These are phyloP conservation scores for Probosciger aterrimus DNA, from an alignment of 2,113 vertebrate species.

Conservation along the genomic window DNA sequence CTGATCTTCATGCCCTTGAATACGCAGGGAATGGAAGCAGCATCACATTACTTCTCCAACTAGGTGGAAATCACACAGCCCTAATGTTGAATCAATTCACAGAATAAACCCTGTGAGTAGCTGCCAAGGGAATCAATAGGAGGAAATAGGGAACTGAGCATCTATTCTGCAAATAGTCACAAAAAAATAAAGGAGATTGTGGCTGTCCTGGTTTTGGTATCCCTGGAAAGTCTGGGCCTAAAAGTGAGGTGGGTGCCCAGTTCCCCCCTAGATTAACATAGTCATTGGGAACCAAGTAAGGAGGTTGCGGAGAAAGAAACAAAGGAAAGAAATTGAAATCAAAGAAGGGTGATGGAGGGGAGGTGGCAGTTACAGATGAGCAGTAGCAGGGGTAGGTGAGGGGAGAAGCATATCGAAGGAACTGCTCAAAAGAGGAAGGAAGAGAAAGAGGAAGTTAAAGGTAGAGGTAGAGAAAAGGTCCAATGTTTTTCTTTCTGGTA, in stretches of 20 bases:
- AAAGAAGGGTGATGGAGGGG: background rate
- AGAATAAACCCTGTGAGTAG: constrained; percentile 3
- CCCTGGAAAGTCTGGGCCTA: background rate
- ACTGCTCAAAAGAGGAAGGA: background rate
- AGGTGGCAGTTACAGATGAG: background rate
- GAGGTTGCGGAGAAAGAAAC: background rate
- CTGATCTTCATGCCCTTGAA: constrained; percentile 15
- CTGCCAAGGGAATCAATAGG: constrained; percentile 13
- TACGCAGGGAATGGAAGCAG: background rate
- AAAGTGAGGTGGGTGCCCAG: background rate
- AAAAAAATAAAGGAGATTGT: background rate
- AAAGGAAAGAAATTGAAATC: background rate
- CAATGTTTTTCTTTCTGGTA: background rate
- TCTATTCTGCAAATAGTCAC: background rate
- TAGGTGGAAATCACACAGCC: background rate
- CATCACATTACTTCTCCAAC: background rate
- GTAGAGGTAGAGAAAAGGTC: background rate
- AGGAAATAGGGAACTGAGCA: background rate
- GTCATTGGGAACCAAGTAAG: background rate
- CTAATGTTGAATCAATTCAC: constrained; percentile 26
- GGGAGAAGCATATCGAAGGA: background rate
- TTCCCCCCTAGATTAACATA: background rate
- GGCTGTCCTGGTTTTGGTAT: background rate
- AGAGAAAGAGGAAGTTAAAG: background rate
- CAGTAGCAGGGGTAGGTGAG: background rate